phyloP scores from a whole-genome alignment of 2,113 vertebrate genomes.

The Hydrolagus affinis region DNA sequence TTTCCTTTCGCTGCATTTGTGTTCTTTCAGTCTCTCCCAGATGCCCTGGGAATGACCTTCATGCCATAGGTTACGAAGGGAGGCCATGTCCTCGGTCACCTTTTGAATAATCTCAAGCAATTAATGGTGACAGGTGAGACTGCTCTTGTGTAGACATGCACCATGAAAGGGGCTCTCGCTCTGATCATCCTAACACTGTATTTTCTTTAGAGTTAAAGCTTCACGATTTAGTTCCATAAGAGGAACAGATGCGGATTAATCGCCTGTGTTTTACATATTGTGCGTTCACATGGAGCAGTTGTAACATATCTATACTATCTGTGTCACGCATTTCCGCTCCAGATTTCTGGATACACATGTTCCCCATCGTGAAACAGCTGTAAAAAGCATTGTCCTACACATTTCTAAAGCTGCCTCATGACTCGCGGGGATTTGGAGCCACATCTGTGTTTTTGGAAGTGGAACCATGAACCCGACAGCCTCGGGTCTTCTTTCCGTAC shows the following conservation, averaged over 20 bases:
- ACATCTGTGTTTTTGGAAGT: background rate
- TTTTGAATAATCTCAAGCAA: too few relatives aligned
- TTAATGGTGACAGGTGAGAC: too few relatives aligned
- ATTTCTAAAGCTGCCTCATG: background rate
- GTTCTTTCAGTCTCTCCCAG: too few relatives aligned
- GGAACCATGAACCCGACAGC: background rate
- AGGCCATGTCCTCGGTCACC: too few relatives aligned
- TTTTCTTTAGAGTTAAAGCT: background rate
- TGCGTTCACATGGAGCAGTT: background rate
- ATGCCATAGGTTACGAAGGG: too few relatives aligned
- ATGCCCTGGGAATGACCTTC: too few relatives aligned
- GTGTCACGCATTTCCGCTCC: background rate
- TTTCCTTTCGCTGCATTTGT: too few relatives aligned
- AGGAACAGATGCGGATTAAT: constrained; percentile 1
- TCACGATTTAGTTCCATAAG: background rate
- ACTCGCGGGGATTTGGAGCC: constrained; percentile 9
- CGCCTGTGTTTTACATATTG: constrained; percentile 19
- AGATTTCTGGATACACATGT: background rate
- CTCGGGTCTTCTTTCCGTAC: background rate
- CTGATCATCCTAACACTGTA: constrained; percentile 1
- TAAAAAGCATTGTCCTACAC: background rate
- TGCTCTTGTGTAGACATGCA: too few relatives aligned
- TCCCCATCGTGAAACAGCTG: constrained; percentile 21
- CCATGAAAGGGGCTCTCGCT: background rate
- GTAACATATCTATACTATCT: background rate